Evolutionary conservation across 2,113 vertebrate species (phyloP).

Genomic region (Onychorhynchus coronatus): DNA sequence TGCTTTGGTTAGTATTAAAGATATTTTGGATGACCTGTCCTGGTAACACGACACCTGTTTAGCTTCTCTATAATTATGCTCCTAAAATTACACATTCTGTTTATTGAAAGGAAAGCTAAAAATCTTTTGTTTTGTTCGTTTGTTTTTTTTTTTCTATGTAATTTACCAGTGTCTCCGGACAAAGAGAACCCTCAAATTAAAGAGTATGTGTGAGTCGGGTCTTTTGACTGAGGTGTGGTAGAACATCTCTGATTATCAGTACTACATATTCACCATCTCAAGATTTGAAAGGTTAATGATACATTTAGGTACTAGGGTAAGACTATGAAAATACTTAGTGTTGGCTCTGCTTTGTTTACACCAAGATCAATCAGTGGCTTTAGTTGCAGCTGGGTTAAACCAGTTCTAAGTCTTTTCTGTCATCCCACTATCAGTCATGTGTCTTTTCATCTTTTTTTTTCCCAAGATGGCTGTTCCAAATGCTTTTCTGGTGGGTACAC

Average conservation of each 20-base stretch:
- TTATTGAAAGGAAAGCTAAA: not conserved
- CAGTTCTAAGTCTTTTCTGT: not conserved
- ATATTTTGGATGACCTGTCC: conserved; percentile 37
- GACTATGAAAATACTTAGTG: not conserved
- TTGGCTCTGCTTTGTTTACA: not conserved
- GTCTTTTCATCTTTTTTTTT: fast-evolving
- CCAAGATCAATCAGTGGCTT: not conserved
- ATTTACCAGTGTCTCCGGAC: not conserved
- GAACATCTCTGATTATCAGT: not conserved
- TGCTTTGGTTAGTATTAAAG: conserved; percentile 36
- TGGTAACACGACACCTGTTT: not conserved
- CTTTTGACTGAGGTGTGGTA: not conserved
- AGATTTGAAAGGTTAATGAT: not conserved
- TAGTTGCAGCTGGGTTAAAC: not conserved
- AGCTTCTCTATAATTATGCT: conserved; percentile 27
- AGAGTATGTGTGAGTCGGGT: not conserved
- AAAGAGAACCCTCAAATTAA: not conserved
- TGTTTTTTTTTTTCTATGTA: not conserved
- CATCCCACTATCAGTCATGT: not conserved
- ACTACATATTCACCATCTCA: not conserved
- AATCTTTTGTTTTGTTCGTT: not conserved
- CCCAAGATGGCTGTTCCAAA: not conserved
- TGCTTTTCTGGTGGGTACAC: not conserved
- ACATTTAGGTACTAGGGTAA: not conserved
- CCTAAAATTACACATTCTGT: conserved; percentile 14